Conservation (phyloP, 2,113 vertebrate genomes). For the Limnothrissa miodon region DNA sequence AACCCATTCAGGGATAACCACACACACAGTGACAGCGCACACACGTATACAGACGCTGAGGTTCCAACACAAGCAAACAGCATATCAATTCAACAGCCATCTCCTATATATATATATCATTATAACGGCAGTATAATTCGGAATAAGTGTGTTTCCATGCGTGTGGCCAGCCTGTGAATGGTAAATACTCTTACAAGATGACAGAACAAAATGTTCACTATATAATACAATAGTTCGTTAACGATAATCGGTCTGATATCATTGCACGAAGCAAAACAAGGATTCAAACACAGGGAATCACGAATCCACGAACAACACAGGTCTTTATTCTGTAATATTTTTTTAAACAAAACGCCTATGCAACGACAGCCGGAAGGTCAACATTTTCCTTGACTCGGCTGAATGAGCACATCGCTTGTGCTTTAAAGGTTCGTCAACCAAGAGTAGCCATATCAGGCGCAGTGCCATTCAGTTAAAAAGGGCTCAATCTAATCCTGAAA, state of each 20-base stretch:
- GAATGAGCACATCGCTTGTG: conserved; percentile 3
- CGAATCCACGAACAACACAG: background rate
- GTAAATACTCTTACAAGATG: background rate
- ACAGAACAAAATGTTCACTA: background rate
- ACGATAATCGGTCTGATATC: background rate
- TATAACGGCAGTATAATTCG: background rate
- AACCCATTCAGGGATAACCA: conserved; percentile 13
- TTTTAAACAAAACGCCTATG: background rate
- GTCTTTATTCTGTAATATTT: background rate
- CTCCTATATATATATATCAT: background rate
- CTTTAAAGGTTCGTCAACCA: background rate
- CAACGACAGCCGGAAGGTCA: background rate
- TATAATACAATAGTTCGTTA: background rate
- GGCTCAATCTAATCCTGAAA: background rate
- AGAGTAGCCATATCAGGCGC: background rate
- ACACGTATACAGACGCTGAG: background rate
- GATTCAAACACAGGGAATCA: background rate
- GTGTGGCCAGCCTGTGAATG: background rate
- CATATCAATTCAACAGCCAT: background rate
- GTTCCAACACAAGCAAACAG: background rate
- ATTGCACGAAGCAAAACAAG: background rate
- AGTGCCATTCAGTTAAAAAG: background rate
- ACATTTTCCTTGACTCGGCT: background rate
- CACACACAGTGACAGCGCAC: background rate
- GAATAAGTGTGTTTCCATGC: background rate